These are phyloP conservation scores for Aphelenchoides avenae DNA, from an alignment of 1,140 invertebrate species.

Conservation along the genomic window DNA sequence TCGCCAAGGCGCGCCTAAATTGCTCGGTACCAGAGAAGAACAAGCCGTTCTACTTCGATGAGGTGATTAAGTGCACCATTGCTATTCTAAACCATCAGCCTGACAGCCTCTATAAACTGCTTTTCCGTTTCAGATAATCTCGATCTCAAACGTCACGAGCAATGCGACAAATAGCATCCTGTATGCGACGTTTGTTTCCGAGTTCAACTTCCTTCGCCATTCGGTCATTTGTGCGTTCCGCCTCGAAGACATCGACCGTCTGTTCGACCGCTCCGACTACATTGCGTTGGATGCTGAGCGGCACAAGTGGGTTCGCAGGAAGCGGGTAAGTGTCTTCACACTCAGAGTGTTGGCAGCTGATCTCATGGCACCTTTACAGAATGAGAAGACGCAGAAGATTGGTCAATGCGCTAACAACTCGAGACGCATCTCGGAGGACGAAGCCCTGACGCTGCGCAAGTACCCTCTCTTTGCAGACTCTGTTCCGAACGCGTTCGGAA, in stretches of 20 bases:
- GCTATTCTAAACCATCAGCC: background rate
- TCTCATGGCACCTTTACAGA: slow-evolving; percentile 6
- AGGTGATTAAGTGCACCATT: slow-evolving; percentile 65
- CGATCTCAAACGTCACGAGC: slow-evolving; percentile 30
- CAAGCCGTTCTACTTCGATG: slow-evolving; percentile 88
- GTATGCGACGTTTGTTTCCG: slow-evolving; percentile 48
- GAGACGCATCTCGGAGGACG: slow-evolving; percentile 29
- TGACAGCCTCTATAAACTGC: slow-evolving; percentile 12
- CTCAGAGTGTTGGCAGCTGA: background rate
- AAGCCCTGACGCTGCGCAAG: slow-evolving; percentile 27
- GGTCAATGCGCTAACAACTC: slow-evolving; percentile 31
- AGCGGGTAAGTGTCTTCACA: slow-evolving; percentile 21
- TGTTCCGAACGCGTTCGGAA: slow-evolving; percentile 41
- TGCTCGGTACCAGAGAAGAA: slow-evolving; percentile 79
- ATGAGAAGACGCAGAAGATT: slow-evolving; percentile 22
- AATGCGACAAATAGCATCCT: slow-evolving; percentile 21
- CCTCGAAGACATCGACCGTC: slow-evolving; percentile 31
- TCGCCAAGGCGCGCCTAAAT: slow-evolving; percentile 82
- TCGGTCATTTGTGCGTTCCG: slow-evolving; percentile 50
- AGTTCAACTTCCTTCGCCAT: slow-evolving; percentile 44
- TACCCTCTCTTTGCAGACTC: slow-evolving; percentile 39
- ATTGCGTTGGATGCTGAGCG: slow-evolving; percentile 31
- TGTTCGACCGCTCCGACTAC: slow-evolving; percentile 30
- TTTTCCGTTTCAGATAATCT: slow-evolving; percentile 35
- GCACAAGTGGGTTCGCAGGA: slow-evolving; percentile 30